phyloP scores from a whole-genome alignment of 1,140 invertebrate species.

The Semibalanus balanoides region DNA sequence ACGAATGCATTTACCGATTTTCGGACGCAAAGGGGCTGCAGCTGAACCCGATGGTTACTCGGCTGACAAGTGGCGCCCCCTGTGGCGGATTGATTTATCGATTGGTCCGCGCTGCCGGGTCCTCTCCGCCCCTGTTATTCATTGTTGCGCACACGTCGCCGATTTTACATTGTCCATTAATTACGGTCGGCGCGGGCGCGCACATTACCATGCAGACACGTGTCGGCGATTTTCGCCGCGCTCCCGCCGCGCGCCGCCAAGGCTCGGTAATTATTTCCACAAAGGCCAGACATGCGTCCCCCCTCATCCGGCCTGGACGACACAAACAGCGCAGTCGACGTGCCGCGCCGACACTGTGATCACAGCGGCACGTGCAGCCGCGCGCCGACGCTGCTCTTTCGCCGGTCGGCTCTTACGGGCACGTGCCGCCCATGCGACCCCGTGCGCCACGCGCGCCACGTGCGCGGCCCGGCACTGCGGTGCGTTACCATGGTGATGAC shows the following conservation, averaged over 20 bases:
- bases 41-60: too few relatives aligned
- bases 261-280: background rate
- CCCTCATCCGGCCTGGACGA: background rate
- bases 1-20: background rate
- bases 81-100: background rate
- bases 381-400: background rate
- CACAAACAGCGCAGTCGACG: background rate
- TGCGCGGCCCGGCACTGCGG: too few relatives aligned
- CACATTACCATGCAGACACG: background rate
- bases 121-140: background rate
- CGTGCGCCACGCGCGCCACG: too few relatives aligned
- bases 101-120: background rate
- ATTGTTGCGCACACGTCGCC: background rate
- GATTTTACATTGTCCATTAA: slow-evolving; percentile 1
- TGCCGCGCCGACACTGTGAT: too few relatives aligned
- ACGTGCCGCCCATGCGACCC: background rate
- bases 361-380: background rate
- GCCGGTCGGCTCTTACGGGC: background rate
- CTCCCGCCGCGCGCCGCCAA: background rate
- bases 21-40: background rate
- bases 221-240: background rate
- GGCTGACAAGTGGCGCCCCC: background rate
- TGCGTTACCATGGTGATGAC: background rate
- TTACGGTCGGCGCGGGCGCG: background rate
- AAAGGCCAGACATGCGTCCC: background rate